Conservation (phyloP, 2,797 vertebrate genomes). For the Leptatherina wallacei region DNA sequence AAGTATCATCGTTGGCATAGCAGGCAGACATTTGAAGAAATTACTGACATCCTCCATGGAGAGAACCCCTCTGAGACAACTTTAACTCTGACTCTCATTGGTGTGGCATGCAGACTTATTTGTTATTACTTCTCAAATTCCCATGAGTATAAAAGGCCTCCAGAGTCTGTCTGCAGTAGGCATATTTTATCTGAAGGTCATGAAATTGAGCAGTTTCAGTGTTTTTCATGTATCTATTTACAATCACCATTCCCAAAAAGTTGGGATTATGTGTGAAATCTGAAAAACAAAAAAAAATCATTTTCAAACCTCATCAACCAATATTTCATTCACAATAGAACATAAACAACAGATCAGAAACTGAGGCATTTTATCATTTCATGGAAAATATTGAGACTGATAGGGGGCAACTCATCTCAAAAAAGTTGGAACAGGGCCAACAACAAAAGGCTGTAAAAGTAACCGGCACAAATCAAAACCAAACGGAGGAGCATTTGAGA, state of each 20-base stretch:
- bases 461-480: no score
- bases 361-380: no score
- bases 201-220: background rate
- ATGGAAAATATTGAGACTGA: no score
- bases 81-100: constrained; percentile 2
- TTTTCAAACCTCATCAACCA: no score
- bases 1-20: background rate
- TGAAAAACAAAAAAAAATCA: no score
- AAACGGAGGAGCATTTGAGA: no score
- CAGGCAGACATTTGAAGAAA: background rate
- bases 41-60: background rate
- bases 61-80: background rate
- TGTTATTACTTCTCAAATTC: background rate
- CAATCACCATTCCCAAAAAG: background rate
- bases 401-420: no score
- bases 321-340: no score
- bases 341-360: no score
- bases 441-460: no score
- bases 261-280: background rate
- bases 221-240: background rate
- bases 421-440: background rate
- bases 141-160: background rate
- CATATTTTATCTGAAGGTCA: background rate
- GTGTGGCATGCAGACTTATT: background rate
- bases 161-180: background rate